Base-by-base conservation (phyloP, 2,113 vertebrate species). In the Martes martes region DNA sequence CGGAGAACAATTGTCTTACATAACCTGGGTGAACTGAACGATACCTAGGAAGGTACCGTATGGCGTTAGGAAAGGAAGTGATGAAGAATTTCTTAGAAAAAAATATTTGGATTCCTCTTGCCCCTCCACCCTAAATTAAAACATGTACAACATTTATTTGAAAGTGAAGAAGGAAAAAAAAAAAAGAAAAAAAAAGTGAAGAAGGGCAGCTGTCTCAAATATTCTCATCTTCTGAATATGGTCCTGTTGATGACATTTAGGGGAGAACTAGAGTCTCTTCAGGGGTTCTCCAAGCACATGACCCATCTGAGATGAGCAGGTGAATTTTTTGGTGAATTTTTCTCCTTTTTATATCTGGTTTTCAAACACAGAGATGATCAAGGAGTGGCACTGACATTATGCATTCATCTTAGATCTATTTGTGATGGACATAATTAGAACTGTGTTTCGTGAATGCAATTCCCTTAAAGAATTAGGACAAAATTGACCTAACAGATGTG, bases 401-500 rank as follows among this genome's bases (percentile, higher is more conserved):
- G 57, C 4, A 33, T 71, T 67, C 52, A 63, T 67, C 87, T 45
- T 9, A 3, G 47, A 71, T 65, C 73, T 47, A 39, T 61, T 92
- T 84, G 50, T 94, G 78, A 97, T 0, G 21, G 92, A 57, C 18
- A 13, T 57, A 61, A 76, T 67, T 50, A 42, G 76, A 81, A 81
- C 73, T 61, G 26, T 78, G 88, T 97, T 73, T 39, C 0, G 86
- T 71, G 95, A 82, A 15, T 83, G 55, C 85, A 71, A 6, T 87
- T 92, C 91, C 85, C 96, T 88, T 59, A 63, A 96, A 67, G 87
- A 95, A 93, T 97, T 80, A 96, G 95, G 94, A 47, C 59, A 96
- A 97, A 97, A 96, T 69, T 95, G 96, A 89, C 97, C 91, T 93
- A 96, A 91, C 94, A 86, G 97, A 92, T 98, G 98, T 98, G 92